Conservation (phyloP, 2,797 vertebrate species). For the Acomys russatus region DNA sequence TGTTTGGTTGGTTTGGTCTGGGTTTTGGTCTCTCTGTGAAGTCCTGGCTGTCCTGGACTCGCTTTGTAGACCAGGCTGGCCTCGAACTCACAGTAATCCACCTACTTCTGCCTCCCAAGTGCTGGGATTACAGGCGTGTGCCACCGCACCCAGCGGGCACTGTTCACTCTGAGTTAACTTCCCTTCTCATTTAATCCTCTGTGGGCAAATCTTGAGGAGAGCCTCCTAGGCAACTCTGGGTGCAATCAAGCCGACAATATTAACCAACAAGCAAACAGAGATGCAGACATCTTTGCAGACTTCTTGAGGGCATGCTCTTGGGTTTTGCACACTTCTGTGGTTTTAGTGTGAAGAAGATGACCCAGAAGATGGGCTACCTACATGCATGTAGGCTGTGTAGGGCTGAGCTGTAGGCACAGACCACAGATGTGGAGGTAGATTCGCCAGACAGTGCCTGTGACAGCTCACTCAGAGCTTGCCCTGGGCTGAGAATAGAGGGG, state of each 20-base stretch:
- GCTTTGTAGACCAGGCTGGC: too few species aligned
- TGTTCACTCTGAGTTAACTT: neutral
- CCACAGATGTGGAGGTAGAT: neutral
- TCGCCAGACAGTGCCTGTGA: neutral
- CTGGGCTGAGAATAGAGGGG: neutral
- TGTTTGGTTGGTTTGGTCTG: too few species aligned
- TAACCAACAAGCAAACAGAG: neutral
- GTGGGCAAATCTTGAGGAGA: neutral
- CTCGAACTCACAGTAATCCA: too few species aligned
- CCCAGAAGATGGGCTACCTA: neutral
- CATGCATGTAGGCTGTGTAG: neutral
- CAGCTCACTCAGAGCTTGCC: neutral
- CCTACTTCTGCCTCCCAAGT: too few species aligned
- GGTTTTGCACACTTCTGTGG: neutral
- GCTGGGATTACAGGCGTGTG: too few species aligned
- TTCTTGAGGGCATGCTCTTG: neutral
- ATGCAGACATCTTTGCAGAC: neutral
- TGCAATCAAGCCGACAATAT: neutral
- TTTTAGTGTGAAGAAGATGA: conserved; percentile 7
- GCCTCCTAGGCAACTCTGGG: neutral
- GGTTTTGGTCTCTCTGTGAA: too few species aligned
- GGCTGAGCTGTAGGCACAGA: neutral
- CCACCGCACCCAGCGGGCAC: too few species aligned
- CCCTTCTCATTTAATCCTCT: neutral
- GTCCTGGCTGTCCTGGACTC: too few species aligned